Conservation (phyloP, 1,140 invertebrate genomes). For the Episyrphus balteatus region DNA sequence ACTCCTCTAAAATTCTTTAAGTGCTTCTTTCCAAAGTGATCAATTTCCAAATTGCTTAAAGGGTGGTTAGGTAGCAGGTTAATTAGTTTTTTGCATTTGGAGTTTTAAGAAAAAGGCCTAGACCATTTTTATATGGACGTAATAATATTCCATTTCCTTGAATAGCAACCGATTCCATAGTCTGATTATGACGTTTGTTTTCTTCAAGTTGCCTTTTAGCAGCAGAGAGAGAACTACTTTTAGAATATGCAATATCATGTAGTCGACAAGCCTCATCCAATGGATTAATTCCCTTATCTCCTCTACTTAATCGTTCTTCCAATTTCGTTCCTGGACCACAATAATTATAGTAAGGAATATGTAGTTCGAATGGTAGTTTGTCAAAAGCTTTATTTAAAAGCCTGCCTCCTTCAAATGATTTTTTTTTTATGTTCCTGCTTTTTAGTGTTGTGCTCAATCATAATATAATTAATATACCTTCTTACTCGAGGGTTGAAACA, state of each 20-base stretch:
- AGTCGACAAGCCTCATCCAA: constrained; percentile 19
- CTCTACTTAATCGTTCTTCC: constrained; percentile 15
- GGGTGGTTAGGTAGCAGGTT: constrained; percentile 1
- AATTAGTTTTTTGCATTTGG: background rate
- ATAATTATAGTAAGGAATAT: constrained; percentile 37
- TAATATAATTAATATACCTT: no score
- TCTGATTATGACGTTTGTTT: constrained; percentile 13
- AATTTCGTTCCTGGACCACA: constrained; percentile 39
- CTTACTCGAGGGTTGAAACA: no score
- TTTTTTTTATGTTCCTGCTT: constrained; percentile 5
- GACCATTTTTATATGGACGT: no score
- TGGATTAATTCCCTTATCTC: constrained; percentile 20
- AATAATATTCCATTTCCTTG: no score
- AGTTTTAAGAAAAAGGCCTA: constrained; percentile 3
- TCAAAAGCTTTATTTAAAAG: constrained; percentile 29
- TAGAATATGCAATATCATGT: constrained; percentile 31
- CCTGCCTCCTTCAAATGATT: constrained; percentile 4
- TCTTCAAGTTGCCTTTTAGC: constrained; percentile 11
- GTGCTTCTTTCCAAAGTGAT: background rate
- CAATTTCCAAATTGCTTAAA: background rate
- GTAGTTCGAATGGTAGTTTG: constrained; percentile 34
- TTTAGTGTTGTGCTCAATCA: background rate
- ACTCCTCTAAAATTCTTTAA: background rate
- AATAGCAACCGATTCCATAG: constrained; percentile 14
- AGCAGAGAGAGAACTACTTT: constrained; percentile 20